Evolutionary conservation across 2,888 invertebrate species (phyloP), one percentile per base, ranked within the genome.

Genomic region (Mystacides longicornis): DNA sequence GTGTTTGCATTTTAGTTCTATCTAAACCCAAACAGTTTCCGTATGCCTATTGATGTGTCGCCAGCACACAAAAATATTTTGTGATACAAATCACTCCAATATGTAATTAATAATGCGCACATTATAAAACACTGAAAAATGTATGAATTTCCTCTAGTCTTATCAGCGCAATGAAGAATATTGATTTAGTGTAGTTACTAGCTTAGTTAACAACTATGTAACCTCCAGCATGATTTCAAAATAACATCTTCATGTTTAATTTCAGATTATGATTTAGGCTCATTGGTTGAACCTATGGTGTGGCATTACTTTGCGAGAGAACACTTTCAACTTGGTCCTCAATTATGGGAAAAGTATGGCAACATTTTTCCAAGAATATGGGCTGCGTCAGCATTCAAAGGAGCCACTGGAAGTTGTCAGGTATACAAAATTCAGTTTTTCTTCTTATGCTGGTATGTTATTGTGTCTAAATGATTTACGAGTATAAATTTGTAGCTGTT

Each of bases 321-420:
- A 42, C 72, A 71, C 45, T 86, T 86, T 66, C 64, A 66, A 1
- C 64, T 81, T 18, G 70, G 72, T n/a, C 61, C 67, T 48, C 66
- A 67, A n/a, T 59, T 86, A 43, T 85, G 85, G 86, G 78, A 78
- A 31, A 81, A 79, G 52, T 89, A 89, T 64, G 72, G 79, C 3
- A 70, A 72, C 54, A 69, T 86, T 23, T 93, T 93, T 67, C 75
- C 80, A 0, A 77, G 78, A 48, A 69, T 92, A 18, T 91, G 92
- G 89, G 81, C 81, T 0, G 93, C 86, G 0, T 85, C 87, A 23
- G 90, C 92, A 0, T 93, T 83, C 67, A 93, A 93, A 73, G 93
- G 93, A 1, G 90, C 93, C 0, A 88, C 89, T 57, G 88, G 90
- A 0, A 82, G 86, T 53, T 79, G 81, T 63, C 83, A 86, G 71